These are phyloP conservation scores for Apolygus lucorum DNA, from an alignment of 1,140 invertebrate species.

Conservation along the genomic window DNA sequence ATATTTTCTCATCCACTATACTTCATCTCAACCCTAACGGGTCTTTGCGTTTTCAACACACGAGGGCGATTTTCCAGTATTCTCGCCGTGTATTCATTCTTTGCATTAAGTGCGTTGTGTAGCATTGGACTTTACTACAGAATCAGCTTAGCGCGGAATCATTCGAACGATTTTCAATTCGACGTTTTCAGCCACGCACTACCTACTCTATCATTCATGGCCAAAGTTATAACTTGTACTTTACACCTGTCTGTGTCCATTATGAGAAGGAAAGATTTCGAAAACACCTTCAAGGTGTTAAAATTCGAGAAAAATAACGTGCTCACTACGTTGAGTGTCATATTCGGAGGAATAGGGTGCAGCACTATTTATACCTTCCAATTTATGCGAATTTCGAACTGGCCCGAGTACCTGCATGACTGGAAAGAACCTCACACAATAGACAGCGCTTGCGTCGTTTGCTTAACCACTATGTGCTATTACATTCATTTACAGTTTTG, in stretches of 20 bases:
- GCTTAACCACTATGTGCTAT: not conserved
- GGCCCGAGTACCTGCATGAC: not conserved
- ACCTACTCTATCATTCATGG: not conserved
- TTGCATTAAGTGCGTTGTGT: not conserved
- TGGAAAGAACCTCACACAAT: not conserved
- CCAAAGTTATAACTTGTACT: not conserved
- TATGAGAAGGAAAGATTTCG: not conserved
- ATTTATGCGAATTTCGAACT: not conserved
- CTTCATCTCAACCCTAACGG: not conserved
- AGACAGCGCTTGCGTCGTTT: not conserved
- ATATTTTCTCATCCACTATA: not conserved
- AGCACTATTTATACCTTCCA: not conserved
- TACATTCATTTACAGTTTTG: not conserved
- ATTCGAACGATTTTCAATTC: not conserved
- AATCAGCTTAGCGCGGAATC: not conserved
- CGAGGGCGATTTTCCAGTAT: not conserved
- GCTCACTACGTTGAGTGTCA: not conserved
- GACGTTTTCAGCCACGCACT: not conserved
- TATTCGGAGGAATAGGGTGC: not conserved
- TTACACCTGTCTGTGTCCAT: not conserved
- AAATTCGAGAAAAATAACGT: not conserved
- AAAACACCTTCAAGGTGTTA: not conserved
- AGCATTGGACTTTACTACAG: not conserved
- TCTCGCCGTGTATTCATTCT: not conserved
- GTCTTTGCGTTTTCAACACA: not conserved